Conservation (phyloP, 2,113 vertebrate species). For the Sula dactylatra region DNA sequence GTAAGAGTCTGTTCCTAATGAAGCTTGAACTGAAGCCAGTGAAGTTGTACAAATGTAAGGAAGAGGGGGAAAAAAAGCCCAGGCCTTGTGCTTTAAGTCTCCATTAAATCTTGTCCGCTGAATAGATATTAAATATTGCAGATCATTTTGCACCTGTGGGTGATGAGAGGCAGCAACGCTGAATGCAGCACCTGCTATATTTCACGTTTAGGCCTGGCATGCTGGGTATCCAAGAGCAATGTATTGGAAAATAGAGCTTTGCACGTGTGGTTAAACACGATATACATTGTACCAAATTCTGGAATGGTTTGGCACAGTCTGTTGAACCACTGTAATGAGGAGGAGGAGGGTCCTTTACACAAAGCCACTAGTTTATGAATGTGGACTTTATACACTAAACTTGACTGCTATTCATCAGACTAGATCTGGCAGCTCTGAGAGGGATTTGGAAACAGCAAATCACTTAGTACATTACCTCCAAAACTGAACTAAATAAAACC, state of each 20-base stretch:
- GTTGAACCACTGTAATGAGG: not conserved
- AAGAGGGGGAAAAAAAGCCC: not conserved
- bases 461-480: not conserved
- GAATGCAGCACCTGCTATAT: not conserved
- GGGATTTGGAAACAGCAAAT: conserved; percentile 10
- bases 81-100: not conserved
- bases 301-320: not conserved
- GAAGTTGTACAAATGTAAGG: not conserved
- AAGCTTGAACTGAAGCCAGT: not conserved
- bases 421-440: not conserved
- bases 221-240: not conserved
- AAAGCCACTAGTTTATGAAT: not conserved
- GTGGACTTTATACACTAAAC: not conserved
- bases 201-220: not conserved
- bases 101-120: not conserved
- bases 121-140: not conserved
- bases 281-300: not conserved
- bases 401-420: not conserved
- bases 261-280: not conserved
- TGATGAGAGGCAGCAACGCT: not conserved
- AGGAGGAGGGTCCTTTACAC: not conserved
- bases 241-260: not conserved
- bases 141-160: not conserved
- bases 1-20: not conserved
- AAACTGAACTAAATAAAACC: not conserved